These are phyloP conservation scores for Peromyscus polionotus DNA, from an alignment of 2,113 vertebrate species.

Conservation along the genomic window DNA sequence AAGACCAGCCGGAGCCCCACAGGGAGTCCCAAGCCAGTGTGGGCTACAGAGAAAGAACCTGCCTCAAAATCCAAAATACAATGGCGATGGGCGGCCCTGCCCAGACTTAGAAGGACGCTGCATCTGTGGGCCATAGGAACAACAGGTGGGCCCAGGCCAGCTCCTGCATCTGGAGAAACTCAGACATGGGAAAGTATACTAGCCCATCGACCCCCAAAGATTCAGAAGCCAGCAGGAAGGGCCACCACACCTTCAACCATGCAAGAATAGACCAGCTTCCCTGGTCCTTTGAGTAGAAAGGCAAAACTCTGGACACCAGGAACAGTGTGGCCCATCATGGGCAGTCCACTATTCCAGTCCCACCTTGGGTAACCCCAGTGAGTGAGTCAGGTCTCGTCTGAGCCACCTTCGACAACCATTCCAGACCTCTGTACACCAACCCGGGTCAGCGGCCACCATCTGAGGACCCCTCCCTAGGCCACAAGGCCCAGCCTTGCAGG, in stretches of 20 bases:
- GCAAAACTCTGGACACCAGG: not conserved
- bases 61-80: not conserved
- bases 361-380: not conserved
- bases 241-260: not conserved
- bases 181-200: accelerated
- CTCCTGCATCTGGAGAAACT: not conserved
- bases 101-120: accelerated
- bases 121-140: not conserved
- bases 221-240: not conserved
- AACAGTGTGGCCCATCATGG: too few relatives aligned
- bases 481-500: accelerated
- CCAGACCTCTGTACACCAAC: not conserved
- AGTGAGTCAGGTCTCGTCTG: not conserved
- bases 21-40: too few relatives aligned
- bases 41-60: not conserved
- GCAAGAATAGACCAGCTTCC: accelerated
- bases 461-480: not conserved
- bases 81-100: not conserved
- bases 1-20: not conserved
- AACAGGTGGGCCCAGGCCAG: accelerated
- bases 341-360: accelerated
- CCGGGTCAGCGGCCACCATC: not conserved
- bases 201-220: not conserved
- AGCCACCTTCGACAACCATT: not conserved
- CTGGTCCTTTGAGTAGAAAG: not conserved